Conservation (phyloP, 64 coral and sea anemone species). For the Montipora cactus region DNA sequence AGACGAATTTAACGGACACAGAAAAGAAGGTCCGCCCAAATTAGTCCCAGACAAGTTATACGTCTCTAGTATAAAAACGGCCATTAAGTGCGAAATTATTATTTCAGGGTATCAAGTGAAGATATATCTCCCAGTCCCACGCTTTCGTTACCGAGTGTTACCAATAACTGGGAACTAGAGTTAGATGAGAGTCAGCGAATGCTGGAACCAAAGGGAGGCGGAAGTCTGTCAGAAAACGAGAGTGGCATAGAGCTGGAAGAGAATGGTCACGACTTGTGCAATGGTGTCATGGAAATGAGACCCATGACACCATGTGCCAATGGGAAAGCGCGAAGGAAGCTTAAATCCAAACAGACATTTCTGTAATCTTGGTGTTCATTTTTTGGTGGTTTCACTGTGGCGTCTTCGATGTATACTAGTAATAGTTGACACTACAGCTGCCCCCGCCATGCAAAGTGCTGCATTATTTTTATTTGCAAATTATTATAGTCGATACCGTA, state of each 20-base stretch:
- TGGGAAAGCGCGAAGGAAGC: not conserved
- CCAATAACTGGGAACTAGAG: not conserved
- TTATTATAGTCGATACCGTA: too few relatives aligned
- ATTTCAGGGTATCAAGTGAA: not conserved
- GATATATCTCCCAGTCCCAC: not conserved
- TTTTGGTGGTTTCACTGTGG: too few relatives aligned
- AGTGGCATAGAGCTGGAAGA: constrained; percentile 25
- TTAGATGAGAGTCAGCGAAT: not conserved
- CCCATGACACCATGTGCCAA: not conserved
- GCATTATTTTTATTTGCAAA: too few relatives aligned
- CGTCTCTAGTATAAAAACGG: too few relatives aligned
- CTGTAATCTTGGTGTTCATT: not conserved
- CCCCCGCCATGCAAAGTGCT: too few relatives aligned
- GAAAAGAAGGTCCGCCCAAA: too few relatives aligned
- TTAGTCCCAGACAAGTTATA: too few relatives aligned
- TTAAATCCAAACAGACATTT: not conserved
- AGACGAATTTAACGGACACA: too few relatives aligned
- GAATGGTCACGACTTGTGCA: not conserved
- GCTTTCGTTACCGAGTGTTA: not conserved
- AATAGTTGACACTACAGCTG: too few relatives aligned
- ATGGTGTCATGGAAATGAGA: not conserved
- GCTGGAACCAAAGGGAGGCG: not conserved
- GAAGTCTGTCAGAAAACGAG: not conserved
- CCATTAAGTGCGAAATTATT: not conserved
- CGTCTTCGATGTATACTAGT: too few relatives aligned